These are phyloP conservation scores for Cynocephalus volans DNA, from an alignment of 2,113 vertebrate genomes.

Conservation along the genomic window DNA sequence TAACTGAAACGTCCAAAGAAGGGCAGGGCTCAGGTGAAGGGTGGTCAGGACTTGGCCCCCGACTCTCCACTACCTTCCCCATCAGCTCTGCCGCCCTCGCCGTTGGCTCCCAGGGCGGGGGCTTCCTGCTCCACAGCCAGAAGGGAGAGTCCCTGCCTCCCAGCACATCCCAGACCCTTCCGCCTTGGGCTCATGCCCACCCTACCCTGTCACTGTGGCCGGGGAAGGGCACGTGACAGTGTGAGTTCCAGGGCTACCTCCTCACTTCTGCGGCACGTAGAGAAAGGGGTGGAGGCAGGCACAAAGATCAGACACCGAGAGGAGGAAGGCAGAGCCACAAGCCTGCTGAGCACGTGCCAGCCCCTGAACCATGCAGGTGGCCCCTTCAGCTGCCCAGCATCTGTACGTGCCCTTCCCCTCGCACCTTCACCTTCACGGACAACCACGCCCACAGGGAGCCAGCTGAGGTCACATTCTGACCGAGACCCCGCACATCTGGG, in stretches of 20 bases:
- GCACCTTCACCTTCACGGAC: neutral
- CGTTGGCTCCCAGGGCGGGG: neutral
- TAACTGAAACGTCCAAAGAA: neutral
- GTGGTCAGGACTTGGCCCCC: no score
- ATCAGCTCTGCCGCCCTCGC: no score
- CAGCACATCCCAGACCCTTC: neutral
- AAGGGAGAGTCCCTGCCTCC: neutral
- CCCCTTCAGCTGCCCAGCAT: neutral
- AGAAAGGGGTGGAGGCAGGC: neutral
- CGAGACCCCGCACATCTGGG: neutral
- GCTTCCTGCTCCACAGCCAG: neutral
- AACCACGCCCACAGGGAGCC: neutral
- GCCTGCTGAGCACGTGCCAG: neutral
- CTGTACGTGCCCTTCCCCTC: no score
- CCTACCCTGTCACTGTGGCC: neutral
- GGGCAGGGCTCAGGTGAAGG: neutral
- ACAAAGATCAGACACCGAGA: no score
- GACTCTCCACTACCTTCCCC: no score
- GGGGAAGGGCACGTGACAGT: neutral
- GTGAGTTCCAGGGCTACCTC: neutral
- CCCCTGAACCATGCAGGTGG: neutral
- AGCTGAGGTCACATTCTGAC: neutral
- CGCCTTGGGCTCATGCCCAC: no score
- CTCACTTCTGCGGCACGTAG: neutral
- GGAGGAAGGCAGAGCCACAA: neutral